Conservation (phyloP, 2,888 invertebrate genomes). For the Oligia fasciuncula region DNA sequence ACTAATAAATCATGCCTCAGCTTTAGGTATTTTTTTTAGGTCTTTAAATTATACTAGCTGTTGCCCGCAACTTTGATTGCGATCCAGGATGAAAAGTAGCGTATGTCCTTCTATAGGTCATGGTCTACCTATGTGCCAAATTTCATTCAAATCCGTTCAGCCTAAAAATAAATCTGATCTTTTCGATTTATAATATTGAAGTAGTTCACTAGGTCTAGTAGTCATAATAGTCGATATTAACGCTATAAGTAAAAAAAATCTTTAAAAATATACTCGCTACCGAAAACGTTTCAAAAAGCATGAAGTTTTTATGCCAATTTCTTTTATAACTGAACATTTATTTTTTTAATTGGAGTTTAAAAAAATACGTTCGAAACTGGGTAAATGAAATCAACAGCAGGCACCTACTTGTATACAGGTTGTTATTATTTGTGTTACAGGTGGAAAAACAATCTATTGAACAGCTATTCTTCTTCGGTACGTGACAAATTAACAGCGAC, state of each 20-base stretch:
- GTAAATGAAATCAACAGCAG: conserved; percentile 11
- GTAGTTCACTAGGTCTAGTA: not conserved
- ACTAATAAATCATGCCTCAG: too few relatives aligned
- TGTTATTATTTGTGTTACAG: conserved; percentile 29
- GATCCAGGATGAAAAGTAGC: too few relatives aligned
- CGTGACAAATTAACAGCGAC: conserved; percentile 40
- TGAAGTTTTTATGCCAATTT: not conserved
- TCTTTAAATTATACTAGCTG: too few relatives aligned
- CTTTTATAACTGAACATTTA: not conserved
- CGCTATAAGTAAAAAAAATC: not conserved
- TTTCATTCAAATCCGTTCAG: too few relatives aligned
- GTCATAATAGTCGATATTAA: not conserved
- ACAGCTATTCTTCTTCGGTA: conserved; percentile 25
- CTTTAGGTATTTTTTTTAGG: too few relatives aligned
- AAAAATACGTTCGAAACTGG: not conserved
- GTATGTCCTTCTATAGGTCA: too few relatives aligned
- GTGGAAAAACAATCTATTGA: conserved; percentile 40
- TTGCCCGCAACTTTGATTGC: too few relatives aligned
- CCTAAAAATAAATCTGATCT: too few relatives aligned
- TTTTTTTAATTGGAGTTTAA: conserved; percentile 4
- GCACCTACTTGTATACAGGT: not conserved
- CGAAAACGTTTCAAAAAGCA: not conserved
- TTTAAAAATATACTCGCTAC: not conserved
- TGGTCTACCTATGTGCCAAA: too few relatives aligned
- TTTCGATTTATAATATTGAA: too few relatives aligned